These are phyloP conservation scores for Sinopyrophorus schimmeli DNA, from an alignment of 2,888 invertebrate species.

Conservation along the genomic window DNA sequence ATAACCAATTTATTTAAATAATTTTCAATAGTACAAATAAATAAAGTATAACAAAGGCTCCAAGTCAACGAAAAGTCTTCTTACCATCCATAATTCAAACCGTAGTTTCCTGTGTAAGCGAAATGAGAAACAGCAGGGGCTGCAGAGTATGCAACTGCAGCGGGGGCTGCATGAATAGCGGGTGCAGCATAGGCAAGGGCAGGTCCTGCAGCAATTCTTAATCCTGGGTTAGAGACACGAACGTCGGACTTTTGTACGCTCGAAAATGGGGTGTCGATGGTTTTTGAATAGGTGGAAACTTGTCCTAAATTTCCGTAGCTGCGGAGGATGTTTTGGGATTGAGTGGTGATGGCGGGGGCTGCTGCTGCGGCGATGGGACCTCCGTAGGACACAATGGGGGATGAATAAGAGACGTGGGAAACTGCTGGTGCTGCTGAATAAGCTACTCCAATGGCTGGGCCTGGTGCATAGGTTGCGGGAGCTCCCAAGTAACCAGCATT, in stretches of 20 bases:
- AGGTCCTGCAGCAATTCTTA: slow-evolving; percentile 45
- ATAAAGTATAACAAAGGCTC: slow-evolving; percentile 2
- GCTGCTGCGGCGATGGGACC: slow-evolving; percentile 56
- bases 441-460: slow-evolving; percentile 56
- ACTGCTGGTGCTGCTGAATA: slow-evolving; percentile 38
- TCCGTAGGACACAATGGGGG: slow-evolving; percentile 40
- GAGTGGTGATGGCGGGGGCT: slow-evolving; percentile 61
- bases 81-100: slow-evolving; percentile 35
- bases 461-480: slow-evolving; percentile 50
- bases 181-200: slow-evolving; percentile 34
- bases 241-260: slow-evolving; percentile 72
- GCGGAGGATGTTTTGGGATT: slow-evolving; percentile 64
- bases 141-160: slow-evolving; percentile 46
- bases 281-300: slow-evolving; percentile 70
- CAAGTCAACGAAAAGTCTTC: neutral
- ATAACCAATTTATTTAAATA: slow-evolving; percentile 13
- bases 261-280: slow-evolving; percentile 73
- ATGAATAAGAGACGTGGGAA: slow-evolving; percentile 38
- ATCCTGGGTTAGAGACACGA: slow-evolving; percentile 67
- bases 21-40: slow-evolving; percentile 10
- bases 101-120: slow-evolving; percentile 36
- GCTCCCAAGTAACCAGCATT: slow-evolving; percentile 61
- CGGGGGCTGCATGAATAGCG: slow-evolving; percentile 40
- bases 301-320: slow-evolving; percentile 70
- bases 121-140: slow-evolving; percentile 38